phyloP scores from a whole-genome alignment of 2,888 invertebrate genomes.

The Lasioglossum morio region DNA sequence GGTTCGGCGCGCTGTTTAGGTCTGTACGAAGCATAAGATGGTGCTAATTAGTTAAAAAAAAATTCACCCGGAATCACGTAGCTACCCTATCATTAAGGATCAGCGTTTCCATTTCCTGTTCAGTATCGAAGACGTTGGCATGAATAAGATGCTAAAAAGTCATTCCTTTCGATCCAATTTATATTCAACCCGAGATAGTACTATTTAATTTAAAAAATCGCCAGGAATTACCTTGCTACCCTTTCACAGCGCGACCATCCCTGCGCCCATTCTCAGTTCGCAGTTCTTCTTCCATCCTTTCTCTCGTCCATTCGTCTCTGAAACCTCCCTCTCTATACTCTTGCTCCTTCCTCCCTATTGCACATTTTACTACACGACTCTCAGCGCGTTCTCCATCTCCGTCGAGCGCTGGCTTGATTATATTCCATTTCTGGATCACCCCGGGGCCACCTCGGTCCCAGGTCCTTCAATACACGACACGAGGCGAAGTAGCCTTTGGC shows the following conservation, averaged over 20 bases:
- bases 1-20: no score
- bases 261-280: background rate
- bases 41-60: no score
- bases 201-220: background rate
- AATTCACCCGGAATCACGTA: no score
- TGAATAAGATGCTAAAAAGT: no score
- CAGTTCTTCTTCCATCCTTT: background rate
- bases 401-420: slow-evolving; percentile 79
- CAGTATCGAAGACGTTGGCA: no score
- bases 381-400: slow-evolving; percentile 43
- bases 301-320: slow-evolving; percentile 5
- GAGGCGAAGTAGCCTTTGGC: slow-evolving; percentile 79
- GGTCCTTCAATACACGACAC: slow-evolving; percentile 78
- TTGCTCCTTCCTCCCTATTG: slow-evolving; percentile 31
- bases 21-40: no score
- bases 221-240: background rate
- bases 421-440: slow-evolving; percentile 84
- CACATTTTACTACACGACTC: slow-evolving; percentile 52
- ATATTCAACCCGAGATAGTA: background rate
- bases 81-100: no score
- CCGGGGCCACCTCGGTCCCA: slow-evolving; percentile 70
- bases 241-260: background rate
- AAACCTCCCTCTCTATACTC: slow-evolving; percentile 5
- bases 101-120: no score
- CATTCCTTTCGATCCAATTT: background rate